Conservation (phyloP, 2,113 vertebrate genomes). For the Psophia crepitans region DNA sequence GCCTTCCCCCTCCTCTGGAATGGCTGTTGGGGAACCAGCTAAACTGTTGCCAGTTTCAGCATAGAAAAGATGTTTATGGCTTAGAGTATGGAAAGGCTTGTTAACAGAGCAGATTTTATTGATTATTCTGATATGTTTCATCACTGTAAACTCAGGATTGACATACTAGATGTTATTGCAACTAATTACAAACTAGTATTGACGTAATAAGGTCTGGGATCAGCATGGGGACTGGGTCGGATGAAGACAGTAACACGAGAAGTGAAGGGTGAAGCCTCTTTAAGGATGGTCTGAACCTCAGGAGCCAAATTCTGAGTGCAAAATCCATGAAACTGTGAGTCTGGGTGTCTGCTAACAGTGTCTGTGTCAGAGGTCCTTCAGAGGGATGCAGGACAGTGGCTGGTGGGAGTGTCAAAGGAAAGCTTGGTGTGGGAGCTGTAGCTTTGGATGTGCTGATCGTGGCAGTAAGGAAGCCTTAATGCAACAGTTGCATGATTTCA, state of each 20-base stretch:
- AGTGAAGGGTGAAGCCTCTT: not conserved
- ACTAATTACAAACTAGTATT: not conserved
- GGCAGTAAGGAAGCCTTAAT: not conserved
- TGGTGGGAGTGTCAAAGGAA: not conserved
- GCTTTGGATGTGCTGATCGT: not conserved
- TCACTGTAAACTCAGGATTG: not conserved
- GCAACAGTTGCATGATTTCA: not conserved
- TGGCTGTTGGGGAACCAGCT: not conserved
- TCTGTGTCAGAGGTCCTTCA: fast-evolving
- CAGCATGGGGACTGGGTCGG: not conserved
- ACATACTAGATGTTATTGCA: not conserved
- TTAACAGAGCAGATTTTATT: not conserved
- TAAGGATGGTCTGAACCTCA: not conserved
- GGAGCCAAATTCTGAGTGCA: not conserved
- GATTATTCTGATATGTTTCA: not conserved
- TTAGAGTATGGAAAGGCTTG: not conserved
- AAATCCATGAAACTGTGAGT: not conserved
- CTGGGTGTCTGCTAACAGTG: not conserved
- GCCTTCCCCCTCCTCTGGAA: not conserved
- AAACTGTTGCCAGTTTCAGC: not conserved
- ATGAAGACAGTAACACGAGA: not conserved
- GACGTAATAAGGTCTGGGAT: not conserved
- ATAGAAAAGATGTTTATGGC: not conserved
- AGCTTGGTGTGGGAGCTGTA: not conserved
- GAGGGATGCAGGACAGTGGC: not conserved